Percentiles rank a stretch among this genome's conserved stretches.
Evolutionary conservation across 1,140 invertebrate genomes (phyloP).

Genomic region (Brachionus sp.): DNA sequence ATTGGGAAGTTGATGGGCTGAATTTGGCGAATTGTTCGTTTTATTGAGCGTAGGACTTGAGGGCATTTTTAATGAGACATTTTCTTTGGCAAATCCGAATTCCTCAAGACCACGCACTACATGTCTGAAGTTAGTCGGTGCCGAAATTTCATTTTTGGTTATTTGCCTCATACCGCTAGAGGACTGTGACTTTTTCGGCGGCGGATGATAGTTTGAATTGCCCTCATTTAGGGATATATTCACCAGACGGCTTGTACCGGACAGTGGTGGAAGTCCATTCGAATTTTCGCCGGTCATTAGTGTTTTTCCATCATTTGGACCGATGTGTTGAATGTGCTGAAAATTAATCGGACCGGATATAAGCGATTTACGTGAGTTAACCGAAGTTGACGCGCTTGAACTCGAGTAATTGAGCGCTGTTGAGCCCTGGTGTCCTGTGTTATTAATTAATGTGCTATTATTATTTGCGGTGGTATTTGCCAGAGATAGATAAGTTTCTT

Average conservation of each 20-base stretch:
- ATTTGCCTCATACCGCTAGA: conserved; percentile 63
- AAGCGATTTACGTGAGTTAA: conserved; percentile 21
- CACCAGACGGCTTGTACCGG: background rate
- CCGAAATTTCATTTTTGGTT: conserved; percentile 71
- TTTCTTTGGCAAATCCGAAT: conserved; percentile 13
- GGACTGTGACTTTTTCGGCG: conserved; percentile 66
- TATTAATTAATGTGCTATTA: background rate
- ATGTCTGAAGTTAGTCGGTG: conserved; percentile 96
- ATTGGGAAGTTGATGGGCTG: background rate
- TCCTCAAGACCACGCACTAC: conserved; percentile 67
- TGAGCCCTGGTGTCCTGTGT: background rate
- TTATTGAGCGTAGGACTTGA: background rate
- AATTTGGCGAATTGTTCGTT: background rate
- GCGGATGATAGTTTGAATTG: background rate
- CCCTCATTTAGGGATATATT: background rate
- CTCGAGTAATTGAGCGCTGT: conserved; percentile 11
- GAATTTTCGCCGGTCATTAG: background rate
- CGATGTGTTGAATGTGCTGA: conserved; percentile 39
- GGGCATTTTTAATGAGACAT: background rate
- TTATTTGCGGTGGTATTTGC: background rate
- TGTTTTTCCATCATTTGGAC: conserved; percentile 30
- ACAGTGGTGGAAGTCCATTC: background rate
- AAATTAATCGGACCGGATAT: conserved; percentile 41
- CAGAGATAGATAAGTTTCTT: conserved; percentile 30
- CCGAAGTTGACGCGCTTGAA: conserved; percentile 15